phyloP scores from a whole-genome alignment of 2,113 vertebrate species.

The Carassius carassius region DNA sequence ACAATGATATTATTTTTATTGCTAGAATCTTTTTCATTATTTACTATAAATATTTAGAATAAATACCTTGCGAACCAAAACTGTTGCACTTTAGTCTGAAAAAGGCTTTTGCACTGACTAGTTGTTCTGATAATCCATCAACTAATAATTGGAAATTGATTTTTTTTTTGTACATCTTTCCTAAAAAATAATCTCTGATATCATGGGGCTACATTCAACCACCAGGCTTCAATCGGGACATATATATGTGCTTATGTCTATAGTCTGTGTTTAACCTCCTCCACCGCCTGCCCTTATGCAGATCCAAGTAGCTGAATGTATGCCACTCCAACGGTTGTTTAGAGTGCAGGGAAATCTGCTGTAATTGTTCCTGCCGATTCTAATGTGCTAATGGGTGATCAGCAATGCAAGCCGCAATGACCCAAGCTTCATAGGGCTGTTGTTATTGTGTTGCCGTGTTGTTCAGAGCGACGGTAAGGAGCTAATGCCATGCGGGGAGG shows the following conservation, averaged over 20 bases:
- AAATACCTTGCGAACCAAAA: too few relatives aligned
- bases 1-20: too few relatives aligned
- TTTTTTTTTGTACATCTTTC: neutral
- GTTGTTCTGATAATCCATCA: too few relatives aligned
- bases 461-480: slow-evolving; percentile 67
- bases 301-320: slow-evolving; percentile 33
- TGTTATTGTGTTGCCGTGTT: slow-evolving; percentile 61
- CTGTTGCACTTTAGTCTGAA: too few relatives aligned
- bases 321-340: slow-evolving; percentile 17
- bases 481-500: slow-evolving; percentile 72
- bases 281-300: neutral
- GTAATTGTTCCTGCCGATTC: slow-evolving; percentile 41
- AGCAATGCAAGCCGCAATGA: slow-evolving; percentile 59
- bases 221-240: neutral
- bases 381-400: slow-evolving; percentile 71
- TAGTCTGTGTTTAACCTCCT: slow-evolving; percentile 3
- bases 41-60: too few relatives aligned
- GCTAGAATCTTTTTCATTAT: too few relatives aligned
- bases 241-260: neutral
- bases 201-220: neutral
- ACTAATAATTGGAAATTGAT: neutral
- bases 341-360: slow-evolving; percentile 22
- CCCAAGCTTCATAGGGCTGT: slow-evolving; percentile 36
- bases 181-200: neutral
- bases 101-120: too few relatives aligned